Base-by-base conservation (phyloP, 2,113 vertebrate genomes). In the Parus major region DNA sequence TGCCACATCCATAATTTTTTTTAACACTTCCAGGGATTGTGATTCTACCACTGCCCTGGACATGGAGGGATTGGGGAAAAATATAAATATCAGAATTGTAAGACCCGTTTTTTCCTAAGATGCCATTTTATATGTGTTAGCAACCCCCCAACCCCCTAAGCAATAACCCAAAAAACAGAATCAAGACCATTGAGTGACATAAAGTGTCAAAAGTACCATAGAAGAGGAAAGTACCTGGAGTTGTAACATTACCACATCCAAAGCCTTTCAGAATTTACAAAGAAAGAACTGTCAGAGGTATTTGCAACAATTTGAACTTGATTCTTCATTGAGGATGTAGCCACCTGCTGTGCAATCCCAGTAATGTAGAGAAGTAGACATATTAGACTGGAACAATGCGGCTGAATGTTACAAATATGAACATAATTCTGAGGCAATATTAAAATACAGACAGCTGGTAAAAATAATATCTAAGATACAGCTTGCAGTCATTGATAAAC, bases 61-160 rank as follows among this genome's bases (percentile, higher is more conserved):
- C 13, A 35, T 29, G 20, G 16, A 53, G 3, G 9, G 5, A 22
- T 6, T n/a, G 20, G 13, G 4, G 7, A 2, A 7, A 82, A 68
- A 47, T 15, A 15, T 9, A 61, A 60, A 41, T 42, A 46, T 20
- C 24, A 44, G 5, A 35, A 39, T 7, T 69, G 3, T 3, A 56
- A 47, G 29, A 24, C 2, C 1, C 3, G 13, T 15, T 15, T 78
- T 78, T 61, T 11, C 11, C 36, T 52, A 47, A 18, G 11, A 63
- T 75, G 65, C 0, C 1, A 29, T 60, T 71, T 36, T 23, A 13
- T 27, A 9, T 36, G 14, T 28, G 7, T 50, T 10, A 24, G 24
- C 25, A 41, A 39, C 3, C 15, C 39, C 4, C 29, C 7, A 7
- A 13, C 3, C 6, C 1, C 4, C 21, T 15, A 39, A n/a, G 3